Percentiles rank a stretch among this genome's conserved stretches.
phyloP scores from a whole-genome alignment of 2,113 vertebrate genomes.

The Diadophis punctatus region DNA sequence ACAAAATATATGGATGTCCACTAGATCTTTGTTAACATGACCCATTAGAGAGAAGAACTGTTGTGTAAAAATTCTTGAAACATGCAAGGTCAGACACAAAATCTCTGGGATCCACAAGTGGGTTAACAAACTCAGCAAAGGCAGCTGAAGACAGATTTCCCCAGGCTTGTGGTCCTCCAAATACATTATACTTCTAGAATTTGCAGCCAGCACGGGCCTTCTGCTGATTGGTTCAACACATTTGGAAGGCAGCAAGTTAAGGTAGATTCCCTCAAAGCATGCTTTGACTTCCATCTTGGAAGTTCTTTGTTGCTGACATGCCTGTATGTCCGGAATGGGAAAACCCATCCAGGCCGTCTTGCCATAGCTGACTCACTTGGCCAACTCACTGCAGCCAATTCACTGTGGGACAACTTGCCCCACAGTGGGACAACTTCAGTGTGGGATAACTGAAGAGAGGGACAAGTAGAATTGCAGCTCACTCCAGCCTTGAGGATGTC shows the following conservation, averaged over 20 bases:
- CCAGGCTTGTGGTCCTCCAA: not conserved
- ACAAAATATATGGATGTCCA: not conserved
- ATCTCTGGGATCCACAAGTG: not conserved
- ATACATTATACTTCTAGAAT: not conserved
- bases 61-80: not conserved
- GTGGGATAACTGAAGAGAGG: not conserved
- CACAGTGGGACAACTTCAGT: not conserved
- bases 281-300: not conserved
- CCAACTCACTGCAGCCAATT: not conserved
- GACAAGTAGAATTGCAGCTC: not conserved
- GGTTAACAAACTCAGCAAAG: not conserved
- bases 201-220: not conserved
- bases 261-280: not conserved
- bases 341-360: not conserved
- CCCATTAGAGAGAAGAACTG: not conserved
- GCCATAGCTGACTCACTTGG: not conserved
- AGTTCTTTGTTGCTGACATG: not conserved
- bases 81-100: not conserved
- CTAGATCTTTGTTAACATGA: not conserved
- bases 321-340: not conserved
- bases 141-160: not conserved
- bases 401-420: not conserved
- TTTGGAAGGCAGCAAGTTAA: not conserved
- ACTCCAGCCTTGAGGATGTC: not conserved
- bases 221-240: not conserved